phyloP scores from a whole-genome alignment of 2,888 invertebrate species.

The Hirudinaria manillensis region DNA sequence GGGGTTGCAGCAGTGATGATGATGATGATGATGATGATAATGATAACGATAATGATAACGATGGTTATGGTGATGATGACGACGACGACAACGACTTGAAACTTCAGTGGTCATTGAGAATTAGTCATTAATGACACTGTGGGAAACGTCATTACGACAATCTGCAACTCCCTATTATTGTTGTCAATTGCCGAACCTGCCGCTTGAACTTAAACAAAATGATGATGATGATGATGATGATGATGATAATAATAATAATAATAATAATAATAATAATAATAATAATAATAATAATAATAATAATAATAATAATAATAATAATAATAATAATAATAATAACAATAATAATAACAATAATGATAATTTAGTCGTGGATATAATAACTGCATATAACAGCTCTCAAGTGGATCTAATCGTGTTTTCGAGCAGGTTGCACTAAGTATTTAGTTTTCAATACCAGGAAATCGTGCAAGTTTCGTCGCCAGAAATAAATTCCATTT shows the following conservation, averaged over 20 bases:
- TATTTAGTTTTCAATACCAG: too few species aligned
- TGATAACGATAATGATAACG: neutral
- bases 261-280: neutral
- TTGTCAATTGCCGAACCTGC: neutral
- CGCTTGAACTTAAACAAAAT: neutral
- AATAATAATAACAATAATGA: neutral
- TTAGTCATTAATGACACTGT: neutral
- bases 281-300: neutral
- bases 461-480: too few species aligned
- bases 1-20: too few species aligned
- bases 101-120: too few species aligned
- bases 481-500: too few species aligned
- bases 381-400: too few species aligned
- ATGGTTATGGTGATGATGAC: neutral
- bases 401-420: too few species aligned
- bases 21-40: too few species aligned
- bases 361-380: too few species aligned
- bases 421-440: too few species aligned
- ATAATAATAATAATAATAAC: neutral
- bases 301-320: neutral
- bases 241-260: neutral
- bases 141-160: neutral
- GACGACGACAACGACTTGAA: neutral
- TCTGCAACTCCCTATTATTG: neutral
- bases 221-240: constrained; percentile 7